Conservation (phyloP, 35 echinoderm and acorn worm species). For the Apostichopus californicus region DNA sequence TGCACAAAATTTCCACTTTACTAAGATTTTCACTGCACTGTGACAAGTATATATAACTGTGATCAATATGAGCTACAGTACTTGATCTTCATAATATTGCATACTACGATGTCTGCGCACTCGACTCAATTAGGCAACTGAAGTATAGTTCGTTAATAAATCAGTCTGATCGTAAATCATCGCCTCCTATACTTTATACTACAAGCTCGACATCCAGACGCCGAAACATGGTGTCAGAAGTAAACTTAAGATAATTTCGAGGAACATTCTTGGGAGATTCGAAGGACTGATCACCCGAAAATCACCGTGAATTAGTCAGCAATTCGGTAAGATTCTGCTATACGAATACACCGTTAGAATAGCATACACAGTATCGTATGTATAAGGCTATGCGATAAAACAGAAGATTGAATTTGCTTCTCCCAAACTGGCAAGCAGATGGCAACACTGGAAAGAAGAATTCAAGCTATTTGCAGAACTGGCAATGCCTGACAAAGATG, state of each 20-base stretch:
- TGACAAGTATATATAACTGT: not conserved
- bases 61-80: not conserved
- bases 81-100: not conserved
- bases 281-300: not conserved
- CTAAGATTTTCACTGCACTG: not conserved
- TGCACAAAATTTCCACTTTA: no score
- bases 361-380: no score
- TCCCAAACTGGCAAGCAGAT: not conserved
- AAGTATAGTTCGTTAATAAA: not conserved
- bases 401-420: not conserved
- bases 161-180: not conserved
- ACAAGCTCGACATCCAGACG: not conserved
- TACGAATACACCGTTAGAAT: not conserved
- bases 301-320: not conserved
- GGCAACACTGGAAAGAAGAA: constrained; percentile 3
- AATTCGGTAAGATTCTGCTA: not conserved
- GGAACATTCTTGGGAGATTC: not conserved
- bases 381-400: not conserved
- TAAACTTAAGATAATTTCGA: not conserved
- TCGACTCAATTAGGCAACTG: not conserved
- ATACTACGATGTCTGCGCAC: not conserved
- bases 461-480: constrained; percentile 26
- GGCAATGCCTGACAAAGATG: constrained; percentile 15
- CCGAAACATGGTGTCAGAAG: not conserved
- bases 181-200: not conserved